A percentile compares a stretch with the other conserved stretches of the same genome.
Evolutionary conservation across 1,140 invertebrate species (phyloP).

Genomic region (Hylaeus volcanicus): DNA sequence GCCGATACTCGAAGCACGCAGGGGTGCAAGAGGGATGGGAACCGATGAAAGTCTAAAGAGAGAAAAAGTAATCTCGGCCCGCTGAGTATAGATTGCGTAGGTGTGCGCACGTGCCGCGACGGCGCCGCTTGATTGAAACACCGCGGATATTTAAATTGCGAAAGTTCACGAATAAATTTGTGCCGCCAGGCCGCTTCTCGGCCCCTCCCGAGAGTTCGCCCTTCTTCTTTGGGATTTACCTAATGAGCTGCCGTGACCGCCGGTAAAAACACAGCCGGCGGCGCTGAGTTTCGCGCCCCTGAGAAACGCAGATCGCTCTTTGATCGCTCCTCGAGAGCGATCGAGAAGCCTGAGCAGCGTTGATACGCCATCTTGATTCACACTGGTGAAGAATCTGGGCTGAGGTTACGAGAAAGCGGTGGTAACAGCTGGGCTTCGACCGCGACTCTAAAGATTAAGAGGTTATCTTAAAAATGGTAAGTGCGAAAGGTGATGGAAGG

Average conservation of each 20-base stretch:
- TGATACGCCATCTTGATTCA: neutral
- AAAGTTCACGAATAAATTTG: conserved; percentile 73
- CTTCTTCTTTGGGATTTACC: conserved; percentile 57
- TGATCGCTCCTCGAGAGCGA: neutral
- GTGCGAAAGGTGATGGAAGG: no score
- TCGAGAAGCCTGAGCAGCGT: neutral
- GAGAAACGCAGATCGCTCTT: conserved; percentile 13
- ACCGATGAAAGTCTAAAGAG: conserved; percentile 45
- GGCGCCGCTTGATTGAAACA: conserved; percentile 69
- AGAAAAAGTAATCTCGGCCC: conserved; percentile 51
- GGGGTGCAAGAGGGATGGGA: neutral
- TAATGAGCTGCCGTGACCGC: conserved; percentile 58
- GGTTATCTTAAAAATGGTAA: no score
- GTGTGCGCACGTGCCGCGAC: conserved; percentile 39
- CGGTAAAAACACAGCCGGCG: conserved; percentile 31
- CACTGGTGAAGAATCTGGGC: no score
- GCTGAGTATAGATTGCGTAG: conserved; percentile 31
- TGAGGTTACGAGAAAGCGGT: no score
- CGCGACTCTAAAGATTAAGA: no score
- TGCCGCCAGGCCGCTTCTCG: conserved; percentile 50
- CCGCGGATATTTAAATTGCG: conserved; percentile 71
- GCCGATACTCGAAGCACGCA: conserved; percentile 25
- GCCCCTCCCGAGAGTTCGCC: conserved; percentile 10
- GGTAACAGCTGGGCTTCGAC: no score
- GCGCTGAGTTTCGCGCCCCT: neutral